Evolutionary conservation across 2,797 vertebrate genomes (phyloP).

Genomic region (Chloroceryle amazona): DNA sequence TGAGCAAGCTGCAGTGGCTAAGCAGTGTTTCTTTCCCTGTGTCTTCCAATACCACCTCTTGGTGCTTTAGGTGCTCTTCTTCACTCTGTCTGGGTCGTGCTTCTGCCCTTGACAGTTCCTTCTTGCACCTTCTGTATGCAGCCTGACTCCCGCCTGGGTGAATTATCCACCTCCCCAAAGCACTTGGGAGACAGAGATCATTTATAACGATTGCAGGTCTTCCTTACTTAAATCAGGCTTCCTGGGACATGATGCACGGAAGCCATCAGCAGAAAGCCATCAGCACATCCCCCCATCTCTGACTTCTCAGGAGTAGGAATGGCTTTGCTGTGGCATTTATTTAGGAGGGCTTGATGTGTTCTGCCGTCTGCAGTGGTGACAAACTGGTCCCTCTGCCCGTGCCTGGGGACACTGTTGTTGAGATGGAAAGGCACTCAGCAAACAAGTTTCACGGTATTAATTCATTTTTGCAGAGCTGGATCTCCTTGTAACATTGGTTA

Average conservation of each 20-base stretch:
- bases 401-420: not conserved
- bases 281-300: not conserved
- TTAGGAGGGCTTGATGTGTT: not conserved
- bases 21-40: fast-evolving
- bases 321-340: not conserved
- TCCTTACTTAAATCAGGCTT: not conserved
- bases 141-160: not conserved
- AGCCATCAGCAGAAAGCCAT: not conserved
- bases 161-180: not conserved
- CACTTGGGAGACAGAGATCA: not conserved
- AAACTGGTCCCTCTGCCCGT: not conserved
- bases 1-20: not conserved
- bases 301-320: not conserved
- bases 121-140: not conserved
- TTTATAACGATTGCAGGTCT: not conserved
- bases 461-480: not conserved
- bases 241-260: not conserved
- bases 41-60: not conserved
- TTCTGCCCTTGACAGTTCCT: not conserved
- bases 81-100: not conserved
- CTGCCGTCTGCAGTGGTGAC: not conserved
- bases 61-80: not conserved
- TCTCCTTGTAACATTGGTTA: not conserved
- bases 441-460: not conserved
- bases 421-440: not conserved